A percentile compares a stretch with the other conserved stretches of the same genome.
Evolutionary conservation across 2,113 vertebrate species (phyloP).

Genomic region (Catharus fuscescens): DNA sequence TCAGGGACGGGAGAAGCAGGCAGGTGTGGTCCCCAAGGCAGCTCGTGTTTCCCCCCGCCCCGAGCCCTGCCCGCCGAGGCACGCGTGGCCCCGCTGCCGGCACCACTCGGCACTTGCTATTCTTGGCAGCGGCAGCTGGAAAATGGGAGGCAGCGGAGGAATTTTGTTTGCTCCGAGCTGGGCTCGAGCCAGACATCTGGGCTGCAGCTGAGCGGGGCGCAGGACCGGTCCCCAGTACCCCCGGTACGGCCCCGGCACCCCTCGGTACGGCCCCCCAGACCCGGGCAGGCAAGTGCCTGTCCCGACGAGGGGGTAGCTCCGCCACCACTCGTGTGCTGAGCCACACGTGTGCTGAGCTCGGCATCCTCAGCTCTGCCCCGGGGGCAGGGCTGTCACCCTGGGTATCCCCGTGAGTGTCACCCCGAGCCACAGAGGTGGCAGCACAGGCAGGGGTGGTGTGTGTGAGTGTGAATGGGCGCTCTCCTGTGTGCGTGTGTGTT

Average conservation of each 20-base stretch:
- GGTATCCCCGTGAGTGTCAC: neutral
- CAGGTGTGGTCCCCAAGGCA: neutral
- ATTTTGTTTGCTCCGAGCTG: conserved; percentile 73
- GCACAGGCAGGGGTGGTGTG: fast-evolving
- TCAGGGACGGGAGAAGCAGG: neutral
- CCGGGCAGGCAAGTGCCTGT: no score
- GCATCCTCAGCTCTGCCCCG: neutral
- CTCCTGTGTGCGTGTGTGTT: neutral
- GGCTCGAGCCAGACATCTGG: conserved; percentile 65
- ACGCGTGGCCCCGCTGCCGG: conserved; percentile 1
- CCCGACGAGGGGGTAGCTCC: neutral
- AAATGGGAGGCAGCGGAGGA: conserved; percentile 76
- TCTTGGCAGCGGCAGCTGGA: conserved; percentile 71
- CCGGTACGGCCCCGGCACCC: neutral
- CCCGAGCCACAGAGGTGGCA: neutral
- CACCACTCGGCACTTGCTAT: conserved; percentile 69
- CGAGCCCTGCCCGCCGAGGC: neutral
- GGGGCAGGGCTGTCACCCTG: neutral
- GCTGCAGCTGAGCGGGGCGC: conserved; percentile 24
- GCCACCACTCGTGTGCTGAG: neutral
- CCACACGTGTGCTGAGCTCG: neutral
- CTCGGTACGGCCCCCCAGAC: neutral
- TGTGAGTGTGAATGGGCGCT: neutral
- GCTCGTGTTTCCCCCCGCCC: neutral
- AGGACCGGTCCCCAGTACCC: neutral